A percentile compares a stretch with the other conserved stretches of the same genome.
Conservation (phyloP, 2,113 vertebrate genomes). For the Psephotus haematonotus region DNA sequence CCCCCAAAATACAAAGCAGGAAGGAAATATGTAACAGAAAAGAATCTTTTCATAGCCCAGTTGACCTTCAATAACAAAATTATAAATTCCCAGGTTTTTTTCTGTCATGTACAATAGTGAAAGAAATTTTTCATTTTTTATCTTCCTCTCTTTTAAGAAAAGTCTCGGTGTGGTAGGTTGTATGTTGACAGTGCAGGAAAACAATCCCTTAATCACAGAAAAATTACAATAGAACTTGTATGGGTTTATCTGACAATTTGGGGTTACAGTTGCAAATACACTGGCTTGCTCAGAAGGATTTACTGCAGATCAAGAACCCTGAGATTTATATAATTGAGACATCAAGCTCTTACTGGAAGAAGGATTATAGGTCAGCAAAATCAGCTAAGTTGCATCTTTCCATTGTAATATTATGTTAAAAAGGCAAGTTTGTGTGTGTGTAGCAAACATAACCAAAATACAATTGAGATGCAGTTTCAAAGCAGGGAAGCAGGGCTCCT, state of each 20-base stretch:
- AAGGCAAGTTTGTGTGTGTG: background rate
- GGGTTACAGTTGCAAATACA: background rate
- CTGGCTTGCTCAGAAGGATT: background rate
- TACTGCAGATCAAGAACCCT: background rate
- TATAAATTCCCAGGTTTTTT: fast-evolving
- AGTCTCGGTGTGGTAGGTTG: background rate
- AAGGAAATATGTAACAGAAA: background rate
- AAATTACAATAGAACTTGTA: background rate
- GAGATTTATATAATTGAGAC: background rate
- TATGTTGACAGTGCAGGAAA: background rate
- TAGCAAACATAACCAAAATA: background rate
- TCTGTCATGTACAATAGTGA: background rate
- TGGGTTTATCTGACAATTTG: background rate
- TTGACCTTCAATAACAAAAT: background rate
- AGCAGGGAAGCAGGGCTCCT: background rate
- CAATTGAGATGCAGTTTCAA: background rate
- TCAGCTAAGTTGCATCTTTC: background rate
- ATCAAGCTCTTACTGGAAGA: background rate
- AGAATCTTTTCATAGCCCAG: background rate
- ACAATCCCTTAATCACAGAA: background rate
- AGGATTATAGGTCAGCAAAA: background rate
- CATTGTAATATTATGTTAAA: background rate
- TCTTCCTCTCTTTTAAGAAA: background rate
- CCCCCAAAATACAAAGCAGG: background rate
- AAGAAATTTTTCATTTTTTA: background rate